Percentiles rank a stretch among this genome's conserved stretches.
phyloP scores from a whole-genome alignment of 2,888 invertebrate species.

The Crepidodera aurea region DNA sequence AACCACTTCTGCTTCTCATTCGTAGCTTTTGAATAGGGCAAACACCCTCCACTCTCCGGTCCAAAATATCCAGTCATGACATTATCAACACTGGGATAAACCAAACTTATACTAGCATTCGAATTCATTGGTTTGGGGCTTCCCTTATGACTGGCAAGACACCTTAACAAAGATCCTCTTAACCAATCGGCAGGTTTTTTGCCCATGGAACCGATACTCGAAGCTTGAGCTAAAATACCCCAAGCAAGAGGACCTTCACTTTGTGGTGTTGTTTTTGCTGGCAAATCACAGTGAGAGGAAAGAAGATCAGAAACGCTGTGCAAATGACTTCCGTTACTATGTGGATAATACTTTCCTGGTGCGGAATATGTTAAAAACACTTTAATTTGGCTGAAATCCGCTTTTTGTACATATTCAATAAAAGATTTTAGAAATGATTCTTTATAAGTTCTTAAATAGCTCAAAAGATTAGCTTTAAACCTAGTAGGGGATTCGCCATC shows the following conservation, averaged over 20 bases:
- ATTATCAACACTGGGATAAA: constrained; percentile 85
- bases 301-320: constrained; percentile 70
- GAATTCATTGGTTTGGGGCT: constrained; percentile 66
- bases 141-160: constrained; percentile 66
- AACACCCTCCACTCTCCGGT: constrained; percentile 83
- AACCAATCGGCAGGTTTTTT: constrained; percentile 77
- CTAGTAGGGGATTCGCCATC: constrained; percentile 83
- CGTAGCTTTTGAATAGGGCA: constrained; percentile 77
- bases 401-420: constrained; percentile 74
- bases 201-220: constrained; percentile 78
- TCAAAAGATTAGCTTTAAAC: constrained; percentile 80
- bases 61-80: constrained; percentile 87
- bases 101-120: constrained; percentile 65
- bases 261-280: constrained; percentile 54
- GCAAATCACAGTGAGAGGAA: constrained; percentile 69
- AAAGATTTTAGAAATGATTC: constrained; percentile 74
- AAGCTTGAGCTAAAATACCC: constrained; percentile 82
- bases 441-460: constrained; percentile 81
- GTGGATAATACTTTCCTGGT: constrained; percentile 77
- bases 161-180: constrained; percentile 70
- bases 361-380: constrained; percentile 87
- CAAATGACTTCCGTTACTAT: constrained; percentile 60
- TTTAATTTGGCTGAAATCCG: constrained; percentile 85
- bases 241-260: constrained; percentile 58
- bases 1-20: constrained; percentile 90